phyloP scores from a whole-genome alignment of 92 coral and sea anemone species.

The Epizoanthus stellaris region DNA sequence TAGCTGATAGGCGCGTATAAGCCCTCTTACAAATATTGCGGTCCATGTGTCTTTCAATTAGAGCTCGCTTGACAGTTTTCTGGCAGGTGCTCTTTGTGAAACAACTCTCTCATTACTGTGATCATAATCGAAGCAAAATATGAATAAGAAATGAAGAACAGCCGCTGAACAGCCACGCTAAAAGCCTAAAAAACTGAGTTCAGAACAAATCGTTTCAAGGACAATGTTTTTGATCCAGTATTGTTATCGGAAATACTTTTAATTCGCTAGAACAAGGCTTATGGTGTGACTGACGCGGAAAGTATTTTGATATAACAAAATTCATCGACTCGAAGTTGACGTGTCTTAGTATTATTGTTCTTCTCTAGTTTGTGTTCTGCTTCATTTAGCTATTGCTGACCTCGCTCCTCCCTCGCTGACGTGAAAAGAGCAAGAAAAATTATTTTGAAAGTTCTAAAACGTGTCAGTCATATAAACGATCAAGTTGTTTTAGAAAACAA shows the following conservation, averaged over 20 bases:
- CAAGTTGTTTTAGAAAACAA: too few relatives aligned
- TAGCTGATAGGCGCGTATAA: background rate
- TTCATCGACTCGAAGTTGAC: background rate
- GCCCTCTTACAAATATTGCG: background rate
- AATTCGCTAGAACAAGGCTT: background rate
- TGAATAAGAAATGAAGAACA: background rate
- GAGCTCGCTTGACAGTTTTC: constrained; percentile 2
- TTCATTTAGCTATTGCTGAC: background rate
- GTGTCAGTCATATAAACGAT: too few relatives aligned
- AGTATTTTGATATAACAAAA: background rate
- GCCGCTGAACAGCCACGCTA: too few relatives aligned
- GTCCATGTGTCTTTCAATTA: background rate
- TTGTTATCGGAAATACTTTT: background rate
- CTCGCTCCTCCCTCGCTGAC: background rate
- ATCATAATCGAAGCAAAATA: background rate
- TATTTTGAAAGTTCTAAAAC: too few relatives aligned
- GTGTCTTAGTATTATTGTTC: constrained; percentile 12
- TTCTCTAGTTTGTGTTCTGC: background rate
- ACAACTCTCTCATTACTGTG: constrained; percentile 1
- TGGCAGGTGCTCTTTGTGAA: constrained; percentile 19
- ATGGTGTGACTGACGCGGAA: background rate
- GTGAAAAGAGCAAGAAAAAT: too few relatives aligned
- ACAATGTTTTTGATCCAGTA: background rate
- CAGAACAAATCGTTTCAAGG: background rate
- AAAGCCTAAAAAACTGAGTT: background rate